These are phyloP conservation scores for Bubo scandiacus DNA, from an alignment of 2,113 vertebrate species.

Conservation along the genomic window DNA sequence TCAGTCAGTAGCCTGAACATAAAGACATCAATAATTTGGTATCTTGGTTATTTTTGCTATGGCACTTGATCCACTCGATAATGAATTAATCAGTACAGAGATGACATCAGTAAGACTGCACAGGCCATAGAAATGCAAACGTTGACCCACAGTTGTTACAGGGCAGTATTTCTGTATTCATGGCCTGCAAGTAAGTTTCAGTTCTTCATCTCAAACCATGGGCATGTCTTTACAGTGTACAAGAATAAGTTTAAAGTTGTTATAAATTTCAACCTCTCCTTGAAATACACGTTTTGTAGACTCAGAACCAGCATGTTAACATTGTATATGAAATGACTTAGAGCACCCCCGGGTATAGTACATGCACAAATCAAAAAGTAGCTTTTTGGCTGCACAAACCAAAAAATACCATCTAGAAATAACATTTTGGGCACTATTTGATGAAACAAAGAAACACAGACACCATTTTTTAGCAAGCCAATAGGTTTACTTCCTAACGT, in stretches of 20 bases:
- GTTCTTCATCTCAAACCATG: background rate
- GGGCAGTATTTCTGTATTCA: background rate
- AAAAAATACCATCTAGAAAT: background rate
- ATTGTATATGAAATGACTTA: background rate
- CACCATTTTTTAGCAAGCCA: background rate
- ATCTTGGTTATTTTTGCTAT: background rate
- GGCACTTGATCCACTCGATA: background rate
- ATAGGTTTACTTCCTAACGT: background rate
- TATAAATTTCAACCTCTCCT: background rate
- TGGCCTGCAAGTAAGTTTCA: background rate
- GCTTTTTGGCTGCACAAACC: background rate
- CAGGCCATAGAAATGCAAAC: background rate
- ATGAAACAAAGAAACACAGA: background rate
- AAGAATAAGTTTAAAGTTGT: background rate
- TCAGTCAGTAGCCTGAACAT: background rate
- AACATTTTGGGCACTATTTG: background rate
- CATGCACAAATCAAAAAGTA: background rate
- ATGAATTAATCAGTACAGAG: background rate
- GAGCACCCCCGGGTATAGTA: background rate
- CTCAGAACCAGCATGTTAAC: background rate
- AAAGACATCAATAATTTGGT: background rate
- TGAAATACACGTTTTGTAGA: background rate
- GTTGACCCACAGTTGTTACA: background rate
- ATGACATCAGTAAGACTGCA: background rate
- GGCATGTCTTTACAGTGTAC: background rate